phyloP scores from a whole-genome alignment of 2,888 invertebrate species.

The Ethmia dodecea region DNA sequence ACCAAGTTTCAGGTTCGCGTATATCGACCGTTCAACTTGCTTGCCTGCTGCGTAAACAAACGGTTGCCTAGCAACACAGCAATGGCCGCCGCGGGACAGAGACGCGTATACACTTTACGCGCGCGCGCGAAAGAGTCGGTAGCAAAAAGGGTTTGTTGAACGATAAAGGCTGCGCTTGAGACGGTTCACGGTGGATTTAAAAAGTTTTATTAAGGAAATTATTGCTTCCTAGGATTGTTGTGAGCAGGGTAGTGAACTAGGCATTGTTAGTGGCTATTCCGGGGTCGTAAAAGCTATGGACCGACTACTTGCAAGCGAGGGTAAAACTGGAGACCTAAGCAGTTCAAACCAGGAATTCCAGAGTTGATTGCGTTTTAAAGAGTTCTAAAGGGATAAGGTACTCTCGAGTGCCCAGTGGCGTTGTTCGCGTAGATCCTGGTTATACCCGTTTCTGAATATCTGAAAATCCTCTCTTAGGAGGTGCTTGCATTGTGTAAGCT shows the following conservation, averaged over 20 bases:
- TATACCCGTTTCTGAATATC: no score
- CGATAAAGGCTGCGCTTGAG: slow-evolving; percentile 54
- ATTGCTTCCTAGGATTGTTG: slow-evolving; percentile 6
- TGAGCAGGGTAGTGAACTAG: background rate
- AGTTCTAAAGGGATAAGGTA: no score
- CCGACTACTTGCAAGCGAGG: no score
- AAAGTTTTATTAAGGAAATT: slow-evolving; percentile 16
- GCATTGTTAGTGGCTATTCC: slow-evolving; percentile 1
- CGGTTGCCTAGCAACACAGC: slow-evolving; percentile 35
- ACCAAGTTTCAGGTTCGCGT: slow-evolving; percentile 1
- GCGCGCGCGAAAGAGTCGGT: slow-evolving; percentile 12
- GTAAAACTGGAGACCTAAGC: no score
- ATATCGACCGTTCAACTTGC: slow-evolving; percentile 19
- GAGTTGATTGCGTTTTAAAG: no score
- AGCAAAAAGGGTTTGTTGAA: slow-evolving; percentile 29
- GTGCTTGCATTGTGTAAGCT: no score
- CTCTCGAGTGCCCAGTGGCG: no score
- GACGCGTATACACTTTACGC: slow-evolving; percentile 3
- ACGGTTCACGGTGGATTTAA: slow-evolving; percentile 34
- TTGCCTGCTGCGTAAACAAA: slow-evolving; percentile 30
- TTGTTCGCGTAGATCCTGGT: no score
- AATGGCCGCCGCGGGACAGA: slow-evolving; percentile 17
- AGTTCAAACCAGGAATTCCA: no score
- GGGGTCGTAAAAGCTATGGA: slow-evolving; percentile 2
- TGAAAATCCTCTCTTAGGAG: no score